These are phyloP conservation scores for Rana temporaria DNA, from an alignment of 2,113 vertebrate genomes.

Conservation along the genomic window DNA sequence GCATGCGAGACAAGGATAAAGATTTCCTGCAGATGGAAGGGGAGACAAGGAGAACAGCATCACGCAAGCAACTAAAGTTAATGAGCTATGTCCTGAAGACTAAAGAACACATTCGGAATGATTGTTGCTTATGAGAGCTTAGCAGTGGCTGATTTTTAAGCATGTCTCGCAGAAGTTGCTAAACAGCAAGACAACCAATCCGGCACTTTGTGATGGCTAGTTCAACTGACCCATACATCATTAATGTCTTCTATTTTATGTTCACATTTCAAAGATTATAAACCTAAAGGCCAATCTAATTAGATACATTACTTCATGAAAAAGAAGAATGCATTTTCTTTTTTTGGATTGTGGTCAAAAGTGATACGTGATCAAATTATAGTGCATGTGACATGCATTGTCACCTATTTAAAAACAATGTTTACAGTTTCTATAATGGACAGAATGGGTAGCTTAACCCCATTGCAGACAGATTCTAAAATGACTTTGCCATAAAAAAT, in stretches of 20 bases:
- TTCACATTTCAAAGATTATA: conserved; percentile 36
- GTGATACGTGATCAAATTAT: conserved; percentile 1
- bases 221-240: conserved; percentile 45
- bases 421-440: neutral
- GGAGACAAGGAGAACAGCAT: too few relatives aligned
- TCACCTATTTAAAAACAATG: neutral
- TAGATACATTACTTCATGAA: conserved; percentile 41
- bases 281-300: conserved; percentile 51
- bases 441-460: neutral
- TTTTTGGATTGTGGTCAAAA: conserved; percentile 6
- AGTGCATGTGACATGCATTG: neutral
- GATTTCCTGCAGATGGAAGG: too few relatives aligned
- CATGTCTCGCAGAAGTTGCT: neutral
- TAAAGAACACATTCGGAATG: conserved; percentile 18
- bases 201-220: conserved; percentile 17
- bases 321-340: conserved; percentile 19
- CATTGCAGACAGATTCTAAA: too few relatives aligned
- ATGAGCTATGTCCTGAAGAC: too few relatives aligned
- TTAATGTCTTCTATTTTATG: conserved; percentile 47
- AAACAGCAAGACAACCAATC: conserved; percentile 30
- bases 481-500: too few relatives aligned
- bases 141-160: conserved; percentile 19
- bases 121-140: conserved; percentile 10
- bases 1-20: too few relatives aligned
- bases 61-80: too few relatives aligned